Base-by-base conservation (phyloP, 2,113 vertebrate genomes). In the Odocoileus hemionus region DNA sequence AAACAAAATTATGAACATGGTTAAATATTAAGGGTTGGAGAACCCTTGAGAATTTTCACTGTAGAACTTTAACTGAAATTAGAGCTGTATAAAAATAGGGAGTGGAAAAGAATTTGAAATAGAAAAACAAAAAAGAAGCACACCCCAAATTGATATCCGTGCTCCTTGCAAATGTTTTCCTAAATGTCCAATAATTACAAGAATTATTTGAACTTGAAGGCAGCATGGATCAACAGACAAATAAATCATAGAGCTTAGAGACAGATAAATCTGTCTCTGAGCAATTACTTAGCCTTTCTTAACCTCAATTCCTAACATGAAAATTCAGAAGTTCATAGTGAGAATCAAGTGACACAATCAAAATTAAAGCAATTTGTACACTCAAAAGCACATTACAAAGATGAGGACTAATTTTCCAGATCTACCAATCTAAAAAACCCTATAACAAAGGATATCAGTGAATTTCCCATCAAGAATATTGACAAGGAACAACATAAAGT, bases 1-100 rank as follows among this genome's bases (percentile, higher is more conserved):
- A 96, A 96, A 95, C 30, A 92, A 94, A 96, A 86, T 21, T 78
- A 67, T 83, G 11, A 87, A 95, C 50, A 39, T 17, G 16, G n/a
- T 86, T 78, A 92, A 92, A 92, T 67, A 17, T 45, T 61, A 78
- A 45, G 11, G 26, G 74, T 23, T 78, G 1, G 3, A 84, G 55
- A 94, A 96, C 5, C 0, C 19, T 26, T 84, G 52, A 16, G 28
- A 83, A 92, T 89, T 90, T 96, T 96, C 33, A 90, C 19, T 90
- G 60, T 92, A 28, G 45, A 91, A 95, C 0, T 83, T 87, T 26
- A 95, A 90, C 64, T 93, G 36, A 97, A 92, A 84, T 64, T 82
- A 74, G 8, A 87, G 36, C 70, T 94, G 10, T 12, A 43, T 13
- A 89, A 94, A 96, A 92, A 15, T 52, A 45, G 61, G 39, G 21